Base-by-base conservation (phyloP, 2,888 invertebrate genomes). In the Encarsia formosa region DNA sequence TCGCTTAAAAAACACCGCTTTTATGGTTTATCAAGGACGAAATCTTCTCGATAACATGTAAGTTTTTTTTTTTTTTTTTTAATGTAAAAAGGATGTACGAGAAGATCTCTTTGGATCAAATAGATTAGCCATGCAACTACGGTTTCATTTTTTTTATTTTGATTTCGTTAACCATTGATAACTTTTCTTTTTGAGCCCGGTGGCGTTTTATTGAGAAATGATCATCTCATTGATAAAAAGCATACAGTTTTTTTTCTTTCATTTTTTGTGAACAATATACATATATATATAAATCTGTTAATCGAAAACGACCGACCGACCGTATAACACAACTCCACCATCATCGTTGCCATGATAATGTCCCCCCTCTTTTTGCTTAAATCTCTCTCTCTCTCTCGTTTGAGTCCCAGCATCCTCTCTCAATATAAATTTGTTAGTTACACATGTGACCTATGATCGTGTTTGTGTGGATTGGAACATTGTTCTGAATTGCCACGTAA, bases 181-280 rank as follows among this genome's bases (percentile, higher is more conserved):
- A n/a, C n/a, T n/a, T n/a, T n/a, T n/a, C n/a, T 61, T 60, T 15
- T 34, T 9, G 29, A 68, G 68, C 68, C 67, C 72, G 72, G 72
- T 64, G 73, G 72, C 72, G 71, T 73, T 73, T 73, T 73, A 73
- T 73, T 73, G 73, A 72, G 73, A 73, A 71, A 66, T 66, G 56
- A 62, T 65, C 64, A 29, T 20, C 26, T 20, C 8, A 58, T 65
- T 57, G 54, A 58, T 58, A 51, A 58, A 61, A 59, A 51, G 54
- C 56, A 58, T 34, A 3, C 6, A n/a, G 3, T 24, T 18, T 55
- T 50, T 49, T 50, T 47, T 26, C 61, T 53, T 49, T 58, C 59
- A 57, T 61, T 60, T 60, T 58, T 59, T 59, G 60, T 57, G 58
- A 61, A 57, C 54, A 8, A 40, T 24, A 23, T 22, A 34, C 16